Evolutionary conservation across 2,113 vertebrate species (phyloP), one percentile per base, ranked within the genome.

Genomic region (Puntigrus tetrazona): DNA sequence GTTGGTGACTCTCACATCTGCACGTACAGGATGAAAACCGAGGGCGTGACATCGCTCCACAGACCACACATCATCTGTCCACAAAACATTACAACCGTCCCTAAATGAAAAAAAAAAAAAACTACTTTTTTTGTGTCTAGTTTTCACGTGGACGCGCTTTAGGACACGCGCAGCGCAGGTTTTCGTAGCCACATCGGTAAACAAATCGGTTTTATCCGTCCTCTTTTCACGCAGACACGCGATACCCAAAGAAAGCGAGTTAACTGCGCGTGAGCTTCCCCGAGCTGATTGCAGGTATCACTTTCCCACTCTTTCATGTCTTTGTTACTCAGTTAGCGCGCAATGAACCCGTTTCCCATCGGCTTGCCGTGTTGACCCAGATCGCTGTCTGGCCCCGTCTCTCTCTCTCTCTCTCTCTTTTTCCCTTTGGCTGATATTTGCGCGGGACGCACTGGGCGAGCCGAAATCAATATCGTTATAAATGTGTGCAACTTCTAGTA

Each of bases 21-120:
- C 79, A 81, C 63, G 79, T 81, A 70, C 43, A 9, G 41, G 38
- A 80, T 80, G 78, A 80, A 59, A 31, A 3, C 78, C 9, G 45
- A 50, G 43, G 41, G 18, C 20, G 63, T 81, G 79, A 27, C 65
- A 52, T 81, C 41, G 36, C 29, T 16, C 18, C 6, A 9, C 7
- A 63, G 27, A 4, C 11, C 16, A 25, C 27, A 13, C 25, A 13
- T 1, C 34, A 25, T 1, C 45, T 36, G 8, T 13, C 31, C 13
- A 13, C 11, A 34, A 25, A 59, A 78, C 11, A 47, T 50, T 75
- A 74, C 52, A 55, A 7, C n/a, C 65, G 10, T 13, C 27, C 1
- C 13, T 27, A 11, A 7, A 13, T 65, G 13, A 13, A 31, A 27
- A 31, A 11, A 7, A 13, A 31, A 5, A 13, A 31, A 27, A 31